Conservation (phyloP, 1,140 invertebrate genomes). For the Drosophila tani region DNA sequence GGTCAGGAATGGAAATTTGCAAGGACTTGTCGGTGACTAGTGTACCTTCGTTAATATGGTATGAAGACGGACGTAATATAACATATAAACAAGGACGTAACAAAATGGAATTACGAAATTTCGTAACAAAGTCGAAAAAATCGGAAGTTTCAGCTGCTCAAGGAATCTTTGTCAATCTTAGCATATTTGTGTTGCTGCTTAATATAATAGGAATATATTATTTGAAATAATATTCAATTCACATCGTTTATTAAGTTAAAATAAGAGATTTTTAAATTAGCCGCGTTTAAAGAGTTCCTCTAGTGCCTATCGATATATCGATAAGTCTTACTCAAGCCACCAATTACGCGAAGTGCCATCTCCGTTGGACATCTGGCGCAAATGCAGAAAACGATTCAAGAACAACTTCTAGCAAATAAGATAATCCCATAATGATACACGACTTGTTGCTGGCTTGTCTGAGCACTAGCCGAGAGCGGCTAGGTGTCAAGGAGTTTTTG, state of each 20-base stretch:
- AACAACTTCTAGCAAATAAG: neutral
- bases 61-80: constrained; percentile 2
- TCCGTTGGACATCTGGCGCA: constrained; percentile 27
- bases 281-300: neutral
- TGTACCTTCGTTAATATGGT: constrained; percentile 9
- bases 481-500: constrained; percentile 58
- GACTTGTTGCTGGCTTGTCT: constrained; percentile 75
- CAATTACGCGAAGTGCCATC: neutral
- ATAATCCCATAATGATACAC: constrained; percentile 66
- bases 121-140: neutral
- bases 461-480: constrained; percentile 46
- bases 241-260: too few species aligned
- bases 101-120: neutral
- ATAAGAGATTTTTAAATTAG: neutral
- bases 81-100: neutral
- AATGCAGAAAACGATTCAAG: constrained; percentile 17
- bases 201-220: neutral
- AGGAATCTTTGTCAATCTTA: neutral
- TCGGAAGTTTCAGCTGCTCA: neutral
- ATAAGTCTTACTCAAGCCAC: neutral
- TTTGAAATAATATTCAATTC: neutral
- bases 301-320: constrained; percentile 9
- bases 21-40: neutral
- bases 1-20: constrained; percentile 1
- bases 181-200: neutral